These are phyloP conservation scores for Diarsia mendica DNA, from an alignment of 2,888 invertebrate genomes.

Conservation along the genomic window DNA sequence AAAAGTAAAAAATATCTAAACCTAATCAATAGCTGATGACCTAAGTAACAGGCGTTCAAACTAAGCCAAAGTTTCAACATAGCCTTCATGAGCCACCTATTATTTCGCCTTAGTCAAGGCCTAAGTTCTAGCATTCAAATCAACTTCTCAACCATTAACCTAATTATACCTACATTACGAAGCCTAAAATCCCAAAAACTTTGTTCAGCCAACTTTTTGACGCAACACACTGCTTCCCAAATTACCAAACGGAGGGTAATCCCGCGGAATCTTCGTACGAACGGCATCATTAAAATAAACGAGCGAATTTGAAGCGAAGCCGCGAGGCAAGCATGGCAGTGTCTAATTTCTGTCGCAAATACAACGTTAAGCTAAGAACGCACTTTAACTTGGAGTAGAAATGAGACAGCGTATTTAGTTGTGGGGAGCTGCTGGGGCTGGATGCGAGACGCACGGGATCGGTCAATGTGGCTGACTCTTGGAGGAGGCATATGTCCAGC, in stretches of 20 bases:
- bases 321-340: slow-evolving; percentile 44
- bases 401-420: slow-evolving; percentile 26
- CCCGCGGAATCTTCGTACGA: slow-evolving; percentile 52
- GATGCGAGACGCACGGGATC: no score
- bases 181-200: slow-evolving; percentile 29
- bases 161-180: slow-evolving; percentile 17
- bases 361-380: slow-evolving; percentile 43
- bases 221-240: slow-evolving; percentile 46
- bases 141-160: slow-evolving; percentile 24
- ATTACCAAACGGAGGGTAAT: slow-evolving; percentile 55
- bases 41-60: background rate
- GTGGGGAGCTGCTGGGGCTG: no score
- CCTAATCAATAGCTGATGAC: background rate
- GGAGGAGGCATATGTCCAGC: no score
- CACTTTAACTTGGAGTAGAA: slow-evolving; percentile 26
- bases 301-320: slow-evolving; percentile 55
- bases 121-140: slow-evolving; percentile 18
- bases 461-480: no score
- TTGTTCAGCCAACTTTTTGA: slow-evolving; percentile 54
- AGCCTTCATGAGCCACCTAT: background rate
- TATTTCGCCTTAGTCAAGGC: background rate
- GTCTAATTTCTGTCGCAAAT: slow-evolving; percentile 53
- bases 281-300: slow-evolving; percentile 66
- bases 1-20: background rate
- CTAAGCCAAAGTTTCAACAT: background rate